phyloP scores from a whole-genome alignment of 2,797 vertebrate species.

The Schizothorax lantsangensis region DNA sequence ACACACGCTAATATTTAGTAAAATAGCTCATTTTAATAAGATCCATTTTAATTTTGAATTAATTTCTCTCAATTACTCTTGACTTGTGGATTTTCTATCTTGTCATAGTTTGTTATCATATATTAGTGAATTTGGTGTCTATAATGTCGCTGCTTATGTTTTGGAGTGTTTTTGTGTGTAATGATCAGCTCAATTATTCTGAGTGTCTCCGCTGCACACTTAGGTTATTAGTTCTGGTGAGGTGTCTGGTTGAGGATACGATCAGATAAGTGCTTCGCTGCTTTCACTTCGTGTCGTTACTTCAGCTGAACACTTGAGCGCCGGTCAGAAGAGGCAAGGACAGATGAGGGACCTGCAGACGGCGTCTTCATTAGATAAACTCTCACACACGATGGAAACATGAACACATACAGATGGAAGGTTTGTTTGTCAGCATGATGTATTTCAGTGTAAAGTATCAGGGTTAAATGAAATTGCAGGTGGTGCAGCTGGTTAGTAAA shows the following conservation, averaged over 20 bases:
- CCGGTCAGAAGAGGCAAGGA: conserved; percentile 40
- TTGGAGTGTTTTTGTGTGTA: conserved; percentile 36
- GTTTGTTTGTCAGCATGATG: conserved; percentile 43
- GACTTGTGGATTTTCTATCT: neutral
- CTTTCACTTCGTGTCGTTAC: conserved; percentile 38
- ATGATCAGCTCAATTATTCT: conserved; percentile 66
- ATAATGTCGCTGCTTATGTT: neutral
- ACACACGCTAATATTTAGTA: neutral
- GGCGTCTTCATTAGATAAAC: conserved; percentile 40
- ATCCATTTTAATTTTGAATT: neutral
- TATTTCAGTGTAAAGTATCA: conserved; percentile 1
- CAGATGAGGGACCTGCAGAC: conserved; percentile 32
- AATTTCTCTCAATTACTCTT: neutral
- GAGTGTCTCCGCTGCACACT: conserved; percentile 60
- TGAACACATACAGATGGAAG: neutral
- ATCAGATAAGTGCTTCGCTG: conserved; percentile 59
- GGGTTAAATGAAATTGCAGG: neutral
- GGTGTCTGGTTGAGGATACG: conserved; percentile 58
- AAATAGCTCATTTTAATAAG: neutral
- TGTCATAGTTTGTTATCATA: neutral
- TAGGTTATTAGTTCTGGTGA: conserved; percentile 64
- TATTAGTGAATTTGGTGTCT: neutral
- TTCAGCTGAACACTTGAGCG: conserved; percentile 37
- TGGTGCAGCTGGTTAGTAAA: neutral
- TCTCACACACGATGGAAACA: neutral